A percentile compares a stretch with the other conserved stretches of the same genome.
These are phyloP conservation scores for Nanorana parkeri DNA, from an alignment of 2,113 vertebrate species.

Conservation along the genomic window DNA sequence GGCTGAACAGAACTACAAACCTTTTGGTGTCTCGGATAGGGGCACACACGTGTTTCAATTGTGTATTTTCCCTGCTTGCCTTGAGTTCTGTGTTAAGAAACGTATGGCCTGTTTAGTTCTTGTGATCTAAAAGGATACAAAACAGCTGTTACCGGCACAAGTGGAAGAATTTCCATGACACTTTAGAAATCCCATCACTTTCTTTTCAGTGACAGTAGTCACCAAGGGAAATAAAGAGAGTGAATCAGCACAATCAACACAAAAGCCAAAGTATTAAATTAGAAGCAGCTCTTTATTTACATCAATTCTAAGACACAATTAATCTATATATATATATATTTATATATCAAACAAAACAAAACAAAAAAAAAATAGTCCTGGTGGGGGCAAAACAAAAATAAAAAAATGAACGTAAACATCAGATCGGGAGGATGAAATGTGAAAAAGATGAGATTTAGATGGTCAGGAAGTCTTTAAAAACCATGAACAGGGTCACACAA, in stretches of 20 bases:
- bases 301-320: conserved; percentile 45
- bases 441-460: neutral
- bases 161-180: no score
- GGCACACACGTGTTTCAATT: no score
- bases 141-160: no score
- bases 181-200: no score
- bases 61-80: no score
- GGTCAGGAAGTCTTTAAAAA: conserved; percentile 17
- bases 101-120: no score
- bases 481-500: conserved; percentile 9
- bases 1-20: no score
- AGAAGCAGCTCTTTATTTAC: conserved; percentile 53
- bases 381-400: conserved; percentile 8
- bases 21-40: no score
- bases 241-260: neutral
- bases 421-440: conserved; percentile 17
- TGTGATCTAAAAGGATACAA: no score
- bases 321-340: conserved; percentile 45
- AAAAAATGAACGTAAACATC: conserved; percentile 21
- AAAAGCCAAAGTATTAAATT: conserved; percentile 21
- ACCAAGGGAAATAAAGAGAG: no score
- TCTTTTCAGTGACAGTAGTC: no score
- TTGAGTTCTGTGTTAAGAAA: no score
- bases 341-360: conserved; percentile 16
- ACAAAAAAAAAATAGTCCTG: conserved; percentile 7